phyloP scores from a whole-genome alignment of 1,140 invertebrate genomes.

The Eciton burchellii region DNA sequence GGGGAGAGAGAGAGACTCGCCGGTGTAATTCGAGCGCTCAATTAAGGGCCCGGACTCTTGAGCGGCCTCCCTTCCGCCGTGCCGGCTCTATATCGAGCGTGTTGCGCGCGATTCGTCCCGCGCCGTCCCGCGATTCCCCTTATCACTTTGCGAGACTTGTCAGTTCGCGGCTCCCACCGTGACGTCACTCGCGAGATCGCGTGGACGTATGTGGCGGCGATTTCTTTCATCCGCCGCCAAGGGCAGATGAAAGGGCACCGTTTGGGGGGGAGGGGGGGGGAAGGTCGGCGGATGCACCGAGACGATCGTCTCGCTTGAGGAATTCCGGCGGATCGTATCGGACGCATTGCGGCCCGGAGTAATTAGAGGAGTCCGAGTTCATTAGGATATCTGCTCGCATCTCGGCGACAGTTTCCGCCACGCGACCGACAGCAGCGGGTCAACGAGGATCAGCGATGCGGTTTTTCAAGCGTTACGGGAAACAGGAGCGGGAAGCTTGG shows the following conservation, averaged over 20 bases:
- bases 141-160: slow-evolving; percentile 34
- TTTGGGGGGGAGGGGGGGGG: slow-evolving; percentile 18
- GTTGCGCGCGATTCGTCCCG: slow-evolving; percentile 58
- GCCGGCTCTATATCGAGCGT: slow-evolving; percentile 66
- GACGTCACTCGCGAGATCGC: no score
- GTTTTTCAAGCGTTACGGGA: slow-evolving; percentile 5
- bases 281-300: slow-evolving; percentile 42
- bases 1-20: slow-evolving; percentile 60
- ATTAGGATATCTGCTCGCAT: slow-evolving; percentile 78
- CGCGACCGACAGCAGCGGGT: slow-evolving; percentile 58
- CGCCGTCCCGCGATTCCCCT: no score
- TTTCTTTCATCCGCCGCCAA: neutral
- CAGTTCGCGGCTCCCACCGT: no score
- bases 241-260: neutral
- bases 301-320: slow-evolving; percentile 61
- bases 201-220: no score
- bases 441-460: neutral
- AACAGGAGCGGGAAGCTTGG: neutral
- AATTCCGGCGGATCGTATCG: slow-evolving; percentile 35
- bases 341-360: slow-evolving; percentile 68
- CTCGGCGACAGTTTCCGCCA: slow-evolving; percentile 76
- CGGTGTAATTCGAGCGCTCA: slow-evolving; percentile 75
- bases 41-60: slow-evolving; percentile 75
- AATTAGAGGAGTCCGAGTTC: slow-evolving; percentile 79
- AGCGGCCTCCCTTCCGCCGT: slow-evolving; percentile 63